phyloP scores from a whole-genome alignment of 2,113 vertebrate species.

The Tragelaphus imberbis region DNA sequence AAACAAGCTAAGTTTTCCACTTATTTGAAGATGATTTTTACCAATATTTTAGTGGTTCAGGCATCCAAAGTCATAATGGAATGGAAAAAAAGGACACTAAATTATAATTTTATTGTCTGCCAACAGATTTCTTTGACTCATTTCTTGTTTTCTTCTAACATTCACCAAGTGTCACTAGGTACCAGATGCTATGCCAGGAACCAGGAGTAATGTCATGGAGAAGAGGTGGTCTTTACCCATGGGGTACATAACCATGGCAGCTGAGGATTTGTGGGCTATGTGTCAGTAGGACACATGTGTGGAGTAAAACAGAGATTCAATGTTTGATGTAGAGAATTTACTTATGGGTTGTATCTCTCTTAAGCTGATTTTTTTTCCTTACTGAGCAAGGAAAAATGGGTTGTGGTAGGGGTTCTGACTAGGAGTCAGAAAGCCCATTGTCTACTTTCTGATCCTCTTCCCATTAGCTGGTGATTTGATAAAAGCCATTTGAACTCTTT shows the following conservation, averaged over 20 bases:
- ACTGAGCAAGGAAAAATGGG: not conserved
- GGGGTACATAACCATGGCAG: not conserved
- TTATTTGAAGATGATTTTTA: conserved; percentile 7
- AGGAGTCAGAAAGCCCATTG: not conserved
- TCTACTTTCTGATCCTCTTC: not conserved
- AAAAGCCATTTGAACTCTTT: not conserved
- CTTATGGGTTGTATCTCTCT: not conserved
- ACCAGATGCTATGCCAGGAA: not conserved
- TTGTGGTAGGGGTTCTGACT: not conserved
- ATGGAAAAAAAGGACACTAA: not conserved
- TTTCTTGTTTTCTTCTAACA: not conserved
- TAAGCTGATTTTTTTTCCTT: not conserved
- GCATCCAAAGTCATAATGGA: not conserved
- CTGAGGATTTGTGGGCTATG: not conserved
- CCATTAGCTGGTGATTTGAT: not conserved
- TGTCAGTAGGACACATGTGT: not conserved
- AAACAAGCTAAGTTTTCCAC: not conserved
- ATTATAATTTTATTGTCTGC: not conserved
- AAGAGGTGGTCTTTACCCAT: not conserved
- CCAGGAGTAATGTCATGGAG: not conserved
- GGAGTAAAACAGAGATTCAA: not conserved
- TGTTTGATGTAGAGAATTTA: not conserved
- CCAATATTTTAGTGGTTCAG: conserved; percentile 10
- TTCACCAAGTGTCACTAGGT: not conserved
- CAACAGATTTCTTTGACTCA: not conserved